phyloP scores from a whole-genome alignment of 2,113 vertebrate genomes.

The Podarcis muralis region DNA sequence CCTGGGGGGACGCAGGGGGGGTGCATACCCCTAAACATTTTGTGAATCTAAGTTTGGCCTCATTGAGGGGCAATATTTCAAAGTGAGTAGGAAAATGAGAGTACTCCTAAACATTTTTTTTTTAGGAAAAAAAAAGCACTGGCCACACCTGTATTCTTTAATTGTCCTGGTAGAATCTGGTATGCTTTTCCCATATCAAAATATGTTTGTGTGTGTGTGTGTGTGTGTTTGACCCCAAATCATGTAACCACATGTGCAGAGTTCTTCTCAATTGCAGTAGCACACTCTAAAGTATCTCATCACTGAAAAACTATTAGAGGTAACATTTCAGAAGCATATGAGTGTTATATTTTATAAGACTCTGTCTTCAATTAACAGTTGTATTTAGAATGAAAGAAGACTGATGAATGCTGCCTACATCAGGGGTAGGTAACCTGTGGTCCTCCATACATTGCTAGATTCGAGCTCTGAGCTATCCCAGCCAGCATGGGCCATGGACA shows the following conservation, averaged over 20 bases:
- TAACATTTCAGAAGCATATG: neutral
- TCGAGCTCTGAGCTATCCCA: too few species aligned
- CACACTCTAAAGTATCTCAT: neutral
- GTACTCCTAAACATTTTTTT: too few species aligned
- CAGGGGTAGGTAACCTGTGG: too few species aligned
- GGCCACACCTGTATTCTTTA: neutral
- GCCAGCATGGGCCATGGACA: too few species aligned
- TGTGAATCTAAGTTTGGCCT: too few species aligned
- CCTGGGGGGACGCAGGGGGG: too few species aligned
- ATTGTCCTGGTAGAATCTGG: neutral
- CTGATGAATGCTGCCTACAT: neutral
- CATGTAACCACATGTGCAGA: neutral
- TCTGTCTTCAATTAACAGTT: accelerated
- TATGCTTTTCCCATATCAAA: neutral
- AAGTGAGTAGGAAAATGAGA: too few species aligned
- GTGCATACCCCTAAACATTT: too few species aligned
- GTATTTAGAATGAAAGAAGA: neutral
- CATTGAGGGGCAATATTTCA: too few species aligned
- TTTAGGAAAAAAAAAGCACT: too few species aligned
- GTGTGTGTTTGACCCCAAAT: too few species aligned
- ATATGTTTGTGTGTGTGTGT: neutral
- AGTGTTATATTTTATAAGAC: neutral
- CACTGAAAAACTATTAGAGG: neutral
- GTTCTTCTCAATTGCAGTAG: neutral
- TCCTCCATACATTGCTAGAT: too few species aligned